A percentile compares a stretch with the other conserved stretches of the same genome.
These are phyloP conservation scores for Lepidochrysops patricia DNA, from an alignment of 2,888 invertebrate genomes.

Conservation along the genomic window DNA sequence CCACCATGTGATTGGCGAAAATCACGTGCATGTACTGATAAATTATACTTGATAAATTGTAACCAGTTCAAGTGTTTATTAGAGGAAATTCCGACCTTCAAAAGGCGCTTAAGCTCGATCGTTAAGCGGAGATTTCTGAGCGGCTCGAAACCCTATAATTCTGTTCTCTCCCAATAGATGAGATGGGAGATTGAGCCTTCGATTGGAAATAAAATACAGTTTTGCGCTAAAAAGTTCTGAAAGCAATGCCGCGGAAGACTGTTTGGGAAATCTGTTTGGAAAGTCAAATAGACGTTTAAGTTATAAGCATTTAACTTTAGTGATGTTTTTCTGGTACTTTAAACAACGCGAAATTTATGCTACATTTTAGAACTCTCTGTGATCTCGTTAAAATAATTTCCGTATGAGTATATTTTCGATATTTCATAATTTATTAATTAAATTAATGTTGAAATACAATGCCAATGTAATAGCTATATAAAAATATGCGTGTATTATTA, in stretches of 20 bases:
- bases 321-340: too few species aligned
- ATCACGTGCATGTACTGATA: not conserved
- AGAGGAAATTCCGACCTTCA: not conserved
- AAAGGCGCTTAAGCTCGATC: not conserved
- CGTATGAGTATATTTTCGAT: too few species aligned
- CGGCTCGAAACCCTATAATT: not conserved
- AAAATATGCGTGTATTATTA: constrained; percentile 8
- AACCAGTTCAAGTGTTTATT: not conserved
- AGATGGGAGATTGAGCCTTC: not conserved
- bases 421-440: too few species aligned
- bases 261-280: not conserved
- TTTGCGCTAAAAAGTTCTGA: not conserved
- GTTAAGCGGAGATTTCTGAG: not conserved
- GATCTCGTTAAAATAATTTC: too few species aligned
- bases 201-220: constrained; percentile 1
- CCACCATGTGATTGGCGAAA: not conserved
- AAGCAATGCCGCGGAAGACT: constrained; percentile 3
- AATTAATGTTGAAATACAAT: not conserved
- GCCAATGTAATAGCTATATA: not conserved
- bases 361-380: too few species aligned
- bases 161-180: not conserved
- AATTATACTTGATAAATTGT: not conserved
- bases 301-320: not conserved
- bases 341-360: too few species aligned
- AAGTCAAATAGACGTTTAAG: not conserved